Base-by-base conservation (phyloP, 2,113 vertebrate genomes). In the Lycaon pictus region DNA sequence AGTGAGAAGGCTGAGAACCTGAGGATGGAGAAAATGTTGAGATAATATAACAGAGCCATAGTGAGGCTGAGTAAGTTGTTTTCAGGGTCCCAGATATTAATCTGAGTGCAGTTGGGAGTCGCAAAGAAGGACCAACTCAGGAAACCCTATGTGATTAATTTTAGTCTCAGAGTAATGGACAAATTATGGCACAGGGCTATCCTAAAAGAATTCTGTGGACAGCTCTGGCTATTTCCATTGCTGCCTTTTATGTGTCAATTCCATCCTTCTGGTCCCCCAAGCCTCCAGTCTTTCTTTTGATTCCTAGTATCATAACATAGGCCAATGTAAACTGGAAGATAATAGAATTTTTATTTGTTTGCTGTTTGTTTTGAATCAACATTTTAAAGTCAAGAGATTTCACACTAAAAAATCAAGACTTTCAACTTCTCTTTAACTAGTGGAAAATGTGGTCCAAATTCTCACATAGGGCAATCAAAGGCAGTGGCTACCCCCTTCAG, bases 361-460 rank as follows among this genome's bases (percentile, higher is more conserved):
- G 19, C 20, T 80, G 29, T 51, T 62, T 69, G 67, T 35, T 69
- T 90, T 65, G 65, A 95, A 72, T 32, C 29, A 96, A 96, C 32
- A 92, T 69, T 85, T 95, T 95, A 84, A 90, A 87, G 35, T 87
- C 79, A n/a, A 80, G 16, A 80, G 27, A 53, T 62, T 90, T 92
- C 37, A 12, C 85, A 72, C 63, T 90, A 53, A 17, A 95, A 94
- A 95, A 74, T 84, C 19, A 81, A 35, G 48, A 71, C 62, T 74
- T 90, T 82, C 23, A 88, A 55, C 27, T 93, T 90, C n/a, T 62
- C 85, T 88, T 71, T 90, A 29, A 48, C 85, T 83, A 77, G 6
- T 53, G 43, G 35, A 80, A 65, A 48, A 76, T 43, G n/a, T 29
- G 60, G 56, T n/a, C 56, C 69, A 87, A 95, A 96, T 94, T 85